Base-by-base conservation (phyloP, 2,888 invertebrate species). In the Cheilosia impressa region DNA sequence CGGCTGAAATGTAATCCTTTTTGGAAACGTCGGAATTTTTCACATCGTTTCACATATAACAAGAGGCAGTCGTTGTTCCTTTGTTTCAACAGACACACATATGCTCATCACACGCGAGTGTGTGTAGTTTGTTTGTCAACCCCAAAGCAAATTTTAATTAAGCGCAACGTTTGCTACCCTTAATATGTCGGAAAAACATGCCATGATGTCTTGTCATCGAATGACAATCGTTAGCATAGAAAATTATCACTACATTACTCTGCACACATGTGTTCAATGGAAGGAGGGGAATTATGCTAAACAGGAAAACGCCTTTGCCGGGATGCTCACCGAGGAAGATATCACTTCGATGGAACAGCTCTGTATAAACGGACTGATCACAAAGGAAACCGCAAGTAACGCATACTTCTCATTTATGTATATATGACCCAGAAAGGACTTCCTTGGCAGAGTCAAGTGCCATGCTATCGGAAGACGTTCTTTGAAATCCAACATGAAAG, bases 91-190 rank as follows among this genome's bases (percentile, higher is more conserved):
- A 45, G 9, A 50, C 38, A 52, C 17, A 34, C 19, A 38, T 57
- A 31, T 45, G 43, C 38, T 2, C 57, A 38, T 52, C 27, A 58
- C 58, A 50, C 50, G 9, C 13, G 43, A 27, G 45, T 47, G 45
- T n/a, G 45, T 41, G 17, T 5, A 17, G 31, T 60, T 10, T 13
- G 19, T 53, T 38, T 41, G 38, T 27, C n/a, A 57, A 19, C 19
- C 50, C 53, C 5, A 45, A 27, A 53, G 19, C 15, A 34, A 53
- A 76, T 77, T 77, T 77, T 77, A 77, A 77, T 77, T 77, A 62
- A 77, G 53, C 13, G 15, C 68, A 62, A 24, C 68, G 31, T 43
- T 50, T 57, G 41, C n/a, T 55, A 34, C 38, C 65, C 50, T 57
- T 4, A 55, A 38, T 55, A 27, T 58, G 75, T 34, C 43, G 19